Evolutionary conservation across 2,797 vertebrate species (phyloP).

Genomic region (Macropodus opercularis): DNA sequence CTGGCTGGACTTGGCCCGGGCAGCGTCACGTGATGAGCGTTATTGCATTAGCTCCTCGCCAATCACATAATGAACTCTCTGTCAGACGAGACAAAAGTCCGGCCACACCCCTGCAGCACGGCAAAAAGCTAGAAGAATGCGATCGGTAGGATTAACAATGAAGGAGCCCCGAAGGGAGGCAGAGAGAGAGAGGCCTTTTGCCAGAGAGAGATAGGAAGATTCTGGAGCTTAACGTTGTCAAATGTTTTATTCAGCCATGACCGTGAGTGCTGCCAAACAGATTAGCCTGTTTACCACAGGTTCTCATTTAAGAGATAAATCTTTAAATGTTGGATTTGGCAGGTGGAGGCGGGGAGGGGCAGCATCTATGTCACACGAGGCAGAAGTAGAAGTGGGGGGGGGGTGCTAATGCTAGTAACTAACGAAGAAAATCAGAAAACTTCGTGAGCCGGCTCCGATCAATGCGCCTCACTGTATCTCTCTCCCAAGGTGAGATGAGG

Average conservation of each 20-base stretch:
- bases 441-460: conserved; percentile 80
- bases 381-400: conserved; percentile 48
- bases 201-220: conserved; percentile 84
- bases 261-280: conserved; percentile 87
- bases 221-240: conserved; percentile 84
- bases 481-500: conserved; percentile 77
- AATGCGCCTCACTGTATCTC: conserved; percentile 76
- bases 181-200: conserved; percentile 78
- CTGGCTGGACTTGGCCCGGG: conserved; percentile 65
- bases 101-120: conserved; percentile 74
- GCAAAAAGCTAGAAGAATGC: conserved; percentile 75
- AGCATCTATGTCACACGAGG: conserved; percentile 67
- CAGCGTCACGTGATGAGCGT: conserved; percentile 71
- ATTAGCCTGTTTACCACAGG: conserved; percentile 91
- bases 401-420: conserved; percentile 44
- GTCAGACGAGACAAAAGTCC: conserved; percentile 73
- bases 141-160: conserved; percentile 80
- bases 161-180: conserved; percentile 77
- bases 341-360: conserved; percentile 60
- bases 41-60: conserved; percentile 79
- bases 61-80: conserved; percentile 78
- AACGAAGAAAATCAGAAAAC: conserved; percentile 72
- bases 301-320: conserved; percentile 88
- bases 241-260: conserved; percentile 91
- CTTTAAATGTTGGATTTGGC: conserved; percentile 88